A percentile compares a stretch with the other conserved stretches of the same genome.
phyloP scores from a whole-genome alignment of 2,113 vertebrate genomes.

The Solea solea region DNA sequence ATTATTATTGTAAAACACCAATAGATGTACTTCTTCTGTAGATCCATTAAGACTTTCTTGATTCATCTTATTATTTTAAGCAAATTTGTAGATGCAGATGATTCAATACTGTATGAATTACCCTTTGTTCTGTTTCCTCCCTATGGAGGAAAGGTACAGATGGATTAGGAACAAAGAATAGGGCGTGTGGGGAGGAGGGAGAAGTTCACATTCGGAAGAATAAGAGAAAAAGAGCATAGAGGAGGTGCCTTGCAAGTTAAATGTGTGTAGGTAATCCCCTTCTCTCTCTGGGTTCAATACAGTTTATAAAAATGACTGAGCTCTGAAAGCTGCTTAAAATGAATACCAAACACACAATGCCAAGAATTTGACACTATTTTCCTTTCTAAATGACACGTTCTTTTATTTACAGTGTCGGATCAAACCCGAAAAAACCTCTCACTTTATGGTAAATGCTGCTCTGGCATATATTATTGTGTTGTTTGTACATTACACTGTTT shows the following conservation, averaged over 20 bases:
- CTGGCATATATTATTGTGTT: too few species aligned
- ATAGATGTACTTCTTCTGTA: neutral
- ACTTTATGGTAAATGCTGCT: too few species aligned
- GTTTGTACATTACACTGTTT: too few species aligned
- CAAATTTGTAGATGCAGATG: neutral
- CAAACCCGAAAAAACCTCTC: too few species aligned
- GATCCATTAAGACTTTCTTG: neutral
- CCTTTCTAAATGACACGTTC: too few species aligned
- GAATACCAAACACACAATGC: too few species aligned
- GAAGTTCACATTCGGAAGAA: slow-evolving; percentile 17
- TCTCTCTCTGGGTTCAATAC: slow-evolving; percentile 26
- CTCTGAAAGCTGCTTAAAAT: neutral
- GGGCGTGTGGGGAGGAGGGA: too few species aligned
- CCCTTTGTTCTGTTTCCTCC: neutral
- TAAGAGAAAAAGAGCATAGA: neutral
- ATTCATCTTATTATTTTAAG: slow-evolving; percentile 1
- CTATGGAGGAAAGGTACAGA: slow-evolving; percentile 3
- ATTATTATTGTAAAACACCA: slow-evolving; percentile 28
- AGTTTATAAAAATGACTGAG: slow-evolving; percentile 12
- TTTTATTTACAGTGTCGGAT: too few species aligned
- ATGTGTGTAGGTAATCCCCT: slow-evolving; percentile 25
- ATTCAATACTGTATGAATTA: neutral
- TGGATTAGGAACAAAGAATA: slow-evolving; percentile 26
- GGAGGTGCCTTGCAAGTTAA: slow-evolving; percentile 20
- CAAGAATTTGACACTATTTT: too few species aligned